A percentile compares a stretch with the other conserved stretches of the same genome.
Conservation (phyloP, 2,113 vertebrate genomes). For the Himantopus leucocephalus region DNA sequence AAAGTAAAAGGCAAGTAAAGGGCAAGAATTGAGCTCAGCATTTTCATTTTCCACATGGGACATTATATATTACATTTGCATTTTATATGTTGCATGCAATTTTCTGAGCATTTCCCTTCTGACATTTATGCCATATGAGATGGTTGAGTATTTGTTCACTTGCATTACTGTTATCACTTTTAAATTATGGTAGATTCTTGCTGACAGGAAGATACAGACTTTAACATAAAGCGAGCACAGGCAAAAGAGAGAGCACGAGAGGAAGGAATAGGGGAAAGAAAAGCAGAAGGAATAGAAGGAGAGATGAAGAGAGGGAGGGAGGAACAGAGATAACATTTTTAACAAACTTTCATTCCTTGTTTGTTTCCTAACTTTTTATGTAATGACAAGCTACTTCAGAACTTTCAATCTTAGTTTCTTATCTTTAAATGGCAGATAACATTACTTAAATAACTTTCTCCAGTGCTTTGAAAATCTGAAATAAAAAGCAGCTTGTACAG, state of each 20-base stretch:
- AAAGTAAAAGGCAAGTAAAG: conserved; percentile 45
- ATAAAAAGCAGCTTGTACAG: background rate
- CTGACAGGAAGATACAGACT: background rate
- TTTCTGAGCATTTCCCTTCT: conserved; percentile 15
- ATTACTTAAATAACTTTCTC: background rate
- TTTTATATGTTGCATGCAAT: conserved; percentile 26
- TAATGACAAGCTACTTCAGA: background rate
- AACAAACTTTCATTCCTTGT: background rate
- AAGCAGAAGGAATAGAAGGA: background rate
- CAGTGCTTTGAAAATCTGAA: background rate
- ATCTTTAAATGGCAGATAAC: background rate
- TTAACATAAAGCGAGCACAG: background rate
- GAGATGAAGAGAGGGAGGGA: background rate
- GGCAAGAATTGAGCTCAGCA: conserved; percentile 4
- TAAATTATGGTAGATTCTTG: background rate
- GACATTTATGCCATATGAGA: background rate
- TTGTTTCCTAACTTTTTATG: background rate
- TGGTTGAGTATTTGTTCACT: background rate
- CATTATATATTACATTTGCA: conserved; percentile 24
- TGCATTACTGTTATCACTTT: background rate
- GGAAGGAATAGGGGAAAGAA: background rate
- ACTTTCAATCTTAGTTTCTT: background rate
- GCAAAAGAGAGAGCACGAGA: background rate
- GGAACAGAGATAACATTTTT: background rate
- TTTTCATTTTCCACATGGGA: conserved; percentile 37